These are phyloP conservation scores for Bugulina stolonifera DNA, from an alignment of 2,888 invertebrate species.

Conservation along the genomic window DNA sequence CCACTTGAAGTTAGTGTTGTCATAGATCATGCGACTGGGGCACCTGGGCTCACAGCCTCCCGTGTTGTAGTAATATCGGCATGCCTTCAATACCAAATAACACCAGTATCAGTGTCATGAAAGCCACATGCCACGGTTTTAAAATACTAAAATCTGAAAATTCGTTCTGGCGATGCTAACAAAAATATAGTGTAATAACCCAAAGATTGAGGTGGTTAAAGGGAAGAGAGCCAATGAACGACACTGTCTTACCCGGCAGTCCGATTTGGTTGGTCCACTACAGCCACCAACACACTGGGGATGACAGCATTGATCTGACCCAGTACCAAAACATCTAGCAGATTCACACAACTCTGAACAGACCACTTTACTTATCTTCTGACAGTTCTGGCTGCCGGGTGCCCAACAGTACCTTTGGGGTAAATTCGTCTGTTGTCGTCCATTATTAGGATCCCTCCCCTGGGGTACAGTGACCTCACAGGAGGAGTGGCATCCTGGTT, in stretches of 20 bases:
- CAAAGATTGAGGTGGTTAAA: no score
- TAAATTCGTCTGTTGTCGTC: not conserved
- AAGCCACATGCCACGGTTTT: no score
- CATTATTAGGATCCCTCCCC: not conserved
- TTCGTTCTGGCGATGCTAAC: no score
- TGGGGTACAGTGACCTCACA: not conserved
- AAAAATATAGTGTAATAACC: no score
- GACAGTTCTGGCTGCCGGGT: slow-evolving; percentile 83
- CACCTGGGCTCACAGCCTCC: slow-evolving; percentile 94
- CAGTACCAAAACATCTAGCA: slow-evolving; percentile 85
- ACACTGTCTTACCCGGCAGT: slow-evolving; percentile 67
- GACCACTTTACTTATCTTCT: slow-evolving; percentile 71
- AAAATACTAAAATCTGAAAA: no score
- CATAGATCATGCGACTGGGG: slow-evolving; percentile 87
- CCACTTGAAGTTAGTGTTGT: slow-evolving; percentile 82
- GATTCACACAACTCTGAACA: slow-evolving; percentile 93
- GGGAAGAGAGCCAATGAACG: no score
- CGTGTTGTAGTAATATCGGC: slow-evolving; percentile 89
- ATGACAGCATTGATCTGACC: slow-evolving; percentile 82
- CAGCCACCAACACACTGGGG: slow-evolving; percentile 96
- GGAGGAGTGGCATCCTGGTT: not conserved
- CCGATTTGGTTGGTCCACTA: slow-evolving; percentile 83
- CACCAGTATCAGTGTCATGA: no score
- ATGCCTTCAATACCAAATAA: no score
- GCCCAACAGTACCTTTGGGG: slow-evolving; percentile 77